Percentiles rank a stretch among this genome's conserved stretches.
Evolutionary conservation across 2,113 vertebrate species (phyloP).

Genomic region (Corythornis madagascariensis): DNA sequence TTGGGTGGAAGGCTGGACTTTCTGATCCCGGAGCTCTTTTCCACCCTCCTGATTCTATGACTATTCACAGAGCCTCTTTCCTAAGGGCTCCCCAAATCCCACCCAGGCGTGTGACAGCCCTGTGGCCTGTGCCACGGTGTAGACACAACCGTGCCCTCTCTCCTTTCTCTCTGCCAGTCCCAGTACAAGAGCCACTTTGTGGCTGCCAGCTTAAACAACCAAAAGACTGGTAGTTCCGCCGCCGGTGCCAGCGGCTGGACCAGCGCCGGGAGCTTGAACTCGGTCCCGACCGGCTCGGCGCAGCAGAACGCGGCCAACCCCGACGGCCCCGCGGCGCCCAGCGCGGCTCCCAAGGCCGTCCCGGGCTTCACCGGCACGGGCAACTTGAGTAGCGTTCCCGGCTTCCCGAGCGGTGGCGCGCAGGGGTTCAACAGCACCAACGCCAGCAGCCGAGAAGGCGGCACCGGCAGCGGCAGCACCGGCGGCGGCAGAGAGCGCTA

Average conservation of each 20-base stretch:
- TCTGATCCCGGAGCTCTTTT: no score
- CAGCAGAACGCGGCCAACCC: slow-evolving; percentile 64
- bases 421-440: slow-evolving; percentile 65
- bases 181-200: slow-evolving; percentile 99
- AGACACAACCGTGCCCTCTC: neutral
- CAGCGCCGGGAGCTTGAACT: slow-evolving; percentile 95
- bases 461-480: neutral
- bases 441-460: slow-evolving; percentile 63
- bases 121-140: accelerated
- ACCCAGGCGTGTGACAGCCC: accelerated
- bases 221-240: slow-evolving; percentile 88
- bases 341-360: slow-evolving; percentile 52
- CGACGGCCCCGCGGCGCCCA: neutral
- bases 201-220: slow-evolving; percentile 89
- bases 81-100: neutral
- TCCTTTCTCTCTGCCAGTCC: slow-evolving; percentile 74
- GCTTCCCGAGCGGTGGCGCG: slow-evolving; percentile 69
- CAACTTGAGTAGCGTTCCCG: slow-evolving; percentile 76
- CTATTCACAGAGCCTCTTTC: neutral
- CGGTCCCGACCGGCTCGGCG: slow-evolving; percentile 83
- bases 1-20: no score
- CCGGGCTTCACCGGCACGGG: slow-evolving; percentile 73
- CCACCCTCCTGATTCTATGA: no score
- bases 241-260: slow-evolving; percentile 93
- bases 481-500: slow-evolving; percentile 67